Base-by-base conservation (phyloP, 2,797 vertebrate genomes). In the Calcarius lapponicus region DNA sequence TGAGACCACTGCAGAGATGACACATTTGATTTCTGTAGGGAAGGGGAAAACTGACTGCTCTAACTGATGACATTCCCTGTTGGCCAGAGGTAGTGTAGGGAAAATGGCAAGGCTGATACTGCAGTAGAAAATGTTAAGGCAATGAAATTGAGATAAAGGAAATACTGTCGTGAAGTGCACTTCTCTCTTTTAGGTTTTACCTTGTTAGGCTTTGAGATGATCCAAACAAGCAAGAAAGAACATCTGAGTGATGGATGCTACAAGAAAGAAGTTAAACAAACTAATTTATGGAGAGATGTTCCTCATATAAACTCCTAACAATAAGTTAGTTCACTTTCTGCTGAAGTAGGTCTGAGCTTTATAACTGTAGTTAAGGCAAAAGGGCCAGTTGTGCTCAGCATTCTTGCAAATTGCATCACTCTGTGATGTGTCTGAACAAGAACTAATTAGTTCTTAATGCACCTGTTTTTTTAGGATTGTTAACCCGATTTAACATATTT, bases 11-110 rank as follows among this genome's bases (percentile, higher is more conserved):
- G 58, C 66, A 62, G 89, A 92, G 80, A 85, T 92, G 95, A 90
- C 95, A 96, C 11, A 2, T 85, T 96, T 97, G 93, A 96, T 97
- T 97, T 94, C 97, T 90, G 8, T n/a, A 81, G 96, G 96, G 97
- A 96, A 93, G 69, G 67, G 38, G 62, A 48, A 72, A 88, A 54
- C 84, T 95, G 89, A 96, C 93, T 96, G 96, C 88, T 95, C 64
- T 50, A 72, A 65, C 78, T 86, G 78, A 50, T 93, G 81, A 13
- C 62, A 42, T 42, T 96, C 93, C 86, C 91, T 88, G 48, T 72
- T 57, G 74, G 62, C 60, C 75, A 32, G 73, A 79, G 70, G 34
- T 69, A 50, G 53, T 22, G 53, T 10, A 50, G 51, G 53, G 54
- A 58, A 78, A 78, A 84, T 25, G 78, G 58, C 62, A 94, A 70